Conservation (phyloP, 2,888 invertebrate genomes). For the Pyralis farinalis region DNA sequence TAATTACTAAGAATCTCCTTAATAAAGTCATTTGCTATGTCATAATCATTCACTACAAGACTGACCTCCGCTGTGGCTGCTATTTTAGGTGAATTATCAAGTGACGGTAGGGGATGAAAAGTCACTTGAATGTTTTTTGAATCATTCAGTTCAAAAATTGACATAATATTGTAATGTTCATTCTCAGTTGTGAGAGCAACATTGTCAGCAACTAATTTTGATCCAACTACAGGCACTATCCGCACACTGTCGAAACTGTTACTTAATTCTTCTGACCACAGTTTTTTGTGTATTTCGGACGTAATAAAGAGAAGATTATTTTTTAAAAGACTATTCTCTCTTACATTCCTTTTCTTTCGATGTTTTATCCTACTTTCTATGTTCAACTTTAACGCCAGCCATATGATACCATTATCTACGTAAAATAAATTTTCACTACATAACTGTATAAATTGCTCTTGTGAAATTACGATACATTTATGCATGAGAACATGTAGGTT, state of each 20-base stretch:
- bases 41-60: slow-evolving; percentile 62
- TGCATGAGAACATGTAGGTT: slow-evolving; percentile 46
- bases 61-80: slow-evolving; percentile 61
- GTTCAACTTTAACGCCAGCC: slow-evolving; percentile 59
- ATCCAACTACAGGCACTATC: slow-evolving; percentile 61
- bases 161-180: slow-evolving; percentile 53
- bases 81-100: slow-evolving; percentile 64
- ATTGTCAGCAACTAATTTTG: slow-evolving; percentile 43
- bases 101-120: slow-evolving; percentile 56
- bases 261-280: slow-evolving; percentile 42
- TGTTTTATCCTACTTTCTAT: slow-evolving; percentile 42
- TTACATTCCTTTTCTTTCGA: slow-evolving; percentile 30
- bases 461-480: slow-evolving; percentile 63
- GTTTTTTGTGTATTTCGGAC: slow-evolving; percentile 59
- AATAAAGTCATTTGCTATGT: slow-evolving; percentile 68
- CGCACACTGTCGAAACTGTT: slow-evolving; percentile 42
- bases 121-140: slow-evolving; percentile 41
- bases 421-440: slow-evolving; percentile 71
- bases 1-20: slow-evolving; percentile 84
- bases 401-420: slow-evolving; percentile 63
- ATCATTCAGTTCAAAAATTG: slow-evolving; percentile 43
- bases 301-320: slow-evolving; percentile 52
- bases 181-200: slow-evolving; percentile 50
- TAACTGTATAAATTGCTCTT: slow-evolving; percentile 59
- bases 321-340: slow-evolving; percentile 32